A percentile compares a stretch with the other conserved stretches of the same genome.
Evolutionary conservation across 2,888 invertebrate genomes (phyloP).

Genomic region (Anoplius nigerrimus): DNA sequence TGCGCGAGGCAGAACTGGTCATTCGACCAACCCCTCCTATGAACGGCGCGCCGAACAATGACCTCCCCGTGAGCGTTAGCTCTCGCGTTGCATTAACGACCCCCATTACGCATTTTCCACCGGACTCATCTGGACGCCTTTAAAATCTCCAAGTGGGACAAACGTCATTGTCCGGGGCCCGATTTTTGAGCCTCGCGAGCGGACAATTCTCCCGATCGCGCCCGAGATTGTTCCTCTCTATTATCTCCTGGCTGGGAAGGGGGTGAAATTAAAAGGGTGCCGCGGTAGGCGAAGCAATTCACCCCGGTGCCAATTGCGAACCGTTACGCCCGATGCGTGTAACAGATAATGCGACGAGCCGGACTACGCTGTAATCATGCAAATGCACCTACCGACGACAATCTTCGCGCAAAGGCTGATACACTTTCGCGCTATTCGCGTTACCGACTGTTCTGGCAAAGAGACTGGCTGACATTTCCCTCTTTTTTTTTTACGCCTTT

Average conservation of each 20-base stretch:
- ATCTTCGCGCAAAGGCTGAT: no score
- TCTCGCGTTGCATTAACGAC: conserved; percentile 58
- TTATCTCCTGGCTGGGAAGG: background rate
- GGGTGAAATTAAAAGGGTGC: background rate
- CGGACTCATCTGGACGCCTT: conserved; percentile 43
- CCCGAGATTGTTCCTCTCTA: background rate
- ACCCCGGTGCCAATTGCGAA: no score
- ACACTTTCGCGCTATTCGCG: no score
- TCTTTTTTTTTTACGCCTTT: no score
- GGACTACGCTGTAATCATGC: no score
- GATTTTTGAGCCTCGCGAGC: no score
- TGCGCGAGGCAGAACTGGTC: conserved; percentile 70
- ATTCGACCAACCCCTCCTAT: conserved; percentile 68
- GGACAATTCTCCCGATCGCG: no score
- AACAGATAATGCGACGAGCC: no score
- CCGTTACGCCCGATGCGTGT: no score
- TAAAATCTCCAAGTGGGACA: conserved; percentile 29
- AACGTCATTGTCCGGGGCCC: conserved; percentile 12
- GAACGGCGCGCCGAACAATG: conserved; percentile 71
- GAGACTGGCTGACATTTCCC: no score
- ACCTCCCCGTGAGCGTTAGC: conserved; percentile 67
- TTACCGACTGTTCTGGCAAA: no score
- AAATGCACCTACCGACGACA: no score
- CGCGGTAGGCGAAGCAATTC: background rate
- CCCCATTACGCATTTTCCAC: conserved; percentile 53